Conservation (phyloP, 2,797 vertebrate genomes). For the Dendrocincla tyrannina region DNA sequence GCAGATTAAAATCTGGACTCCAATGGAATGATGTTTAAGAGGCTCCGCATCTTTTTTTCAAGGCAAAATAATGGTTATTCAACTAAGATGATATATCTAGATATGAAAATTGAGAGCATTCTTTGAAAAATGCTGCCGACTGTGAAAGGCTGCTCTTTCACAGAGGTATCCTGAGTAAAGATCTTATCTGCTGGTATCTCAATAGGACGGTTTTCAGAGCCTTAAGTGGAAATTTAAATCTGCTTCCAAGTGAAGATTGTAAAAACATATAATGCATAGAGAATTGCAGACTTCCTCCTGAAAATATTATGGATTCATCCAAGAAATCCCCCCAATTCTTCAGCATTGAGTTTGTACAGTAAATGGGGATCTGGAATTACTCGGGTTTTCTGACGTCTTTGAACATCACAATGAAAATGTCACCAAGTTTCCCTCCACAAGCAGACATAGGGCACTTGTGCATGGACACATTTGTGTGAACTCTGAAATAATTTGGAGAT, state of each 20-base stretch:
- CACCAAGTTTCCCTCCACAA: neutral
- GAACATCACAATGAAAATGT: neutral
- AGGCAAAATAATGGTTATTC: constrained; percentile 74
- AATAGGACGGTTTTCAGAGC: constrained; percentile 59
- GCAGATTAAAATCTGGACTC: constrained; percentile 68
- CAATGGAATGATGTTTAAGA: constrained; percentile 63
- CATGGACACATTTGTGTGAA: rapidly evolving
- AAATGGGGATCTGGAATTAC: neutral
- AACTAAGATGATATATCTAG: constrained; percentile 66
- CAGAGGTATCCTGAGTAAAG: constrained; percentile 65
- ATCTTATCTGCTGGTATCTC: constrained; percentile 69
- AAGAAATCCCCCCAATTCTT: neutral
- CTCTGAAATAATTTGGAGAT: neutral
- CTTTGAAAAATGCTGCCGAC: constrained; percentile 63
- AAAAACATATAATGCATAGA: constrained; percentile 60
- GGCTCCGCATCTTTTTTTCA: constrained; percentile 40
- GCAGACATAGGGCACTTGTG: neutral
- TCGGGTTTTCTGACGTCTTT: rapidly evolving
- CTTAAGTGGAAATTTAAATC: constrained; percentile 71
- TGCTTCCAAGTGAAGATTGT: constrained; percentile 55
- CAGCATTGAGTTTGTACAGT: neutral
- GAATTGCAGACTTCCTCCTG: constrained; percentile 31
- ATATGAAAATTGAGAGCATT: constrained; percentile 72
- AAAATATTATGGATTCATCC: neutral
- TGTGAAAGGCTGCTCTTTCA: constrained; percentile 69